phyloP scores from a whole-genome alignment of 1,140 invertebrate genomes.

The Drosophila dunni region DNA sequence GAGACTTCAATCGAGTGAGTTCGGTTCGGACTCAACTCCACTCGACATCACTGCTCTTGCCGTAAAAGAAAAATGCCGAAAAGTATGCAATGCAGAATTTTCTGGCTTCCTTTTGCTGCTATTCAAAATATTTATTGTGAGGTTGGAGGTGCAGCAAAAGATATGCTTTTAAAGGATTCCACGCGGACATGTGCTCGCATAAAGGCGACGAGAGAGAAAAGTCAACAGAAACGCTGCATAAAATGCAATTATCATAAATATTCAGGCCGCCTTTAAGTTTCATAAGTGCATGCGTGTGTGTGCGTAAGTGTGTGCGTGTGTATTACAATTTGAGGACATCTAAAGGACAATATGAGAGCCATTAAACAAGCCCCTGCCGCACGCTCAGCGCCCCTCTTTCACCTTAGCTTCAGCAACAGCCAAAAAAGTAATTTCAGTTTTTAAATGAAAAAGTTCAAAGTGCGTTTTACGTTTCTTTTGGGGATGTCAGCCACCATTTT shows the following conservation, averaged over 20 bases:
- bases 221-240: slow-evolving; percentile 62
- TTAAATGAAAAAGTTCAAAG: slow-evolving; percentile 83
- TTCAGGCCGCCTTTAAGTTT: slow-evolving; percentile 62
- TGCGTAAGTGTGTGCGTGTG: slow-evolving; percentile 35
- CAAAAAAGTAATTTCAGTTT: slow-evolving; percentile 79
- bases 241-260: slow-evolving; percentile 83
- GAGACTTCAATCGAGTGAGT: background rate
- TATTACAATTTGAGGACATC: slow-evolving; percentile 72
- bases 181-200: slow-evolving; percentile 33
- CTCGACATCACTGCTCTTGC: background rate
- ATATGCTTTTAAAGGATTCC: slow-evolving; percentile 74
- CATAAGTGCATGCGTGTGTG: slow-evolving; percentile 1
- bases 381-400: background rate
- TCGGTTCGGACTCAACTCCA: background rate
- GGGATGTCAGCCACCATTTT: slow-evolving; percentile 41
- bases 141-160: slow-evolving; percentile 11
- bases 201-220: slow-evolving; percentile 26
- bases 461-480: slow-evolving; percentile 61
- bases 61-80: slow-evolving; percentile 61
- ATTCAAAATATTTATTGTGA: slow-evolving; percentile 49
- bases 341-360: slow-evolving; percentile 71
- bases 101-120: slow-evolving; percentile 5
- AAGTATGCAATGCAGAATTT: slow-evolving; percentile 68
- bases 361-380: slow-evolving; percentile 48
- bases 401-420: slow-evolving; percentile 16